Evolutionary conservation across 2,797 vertebrate species (phyloP).

Genomic region (Odontamblyopus lacepedii): DNA sequence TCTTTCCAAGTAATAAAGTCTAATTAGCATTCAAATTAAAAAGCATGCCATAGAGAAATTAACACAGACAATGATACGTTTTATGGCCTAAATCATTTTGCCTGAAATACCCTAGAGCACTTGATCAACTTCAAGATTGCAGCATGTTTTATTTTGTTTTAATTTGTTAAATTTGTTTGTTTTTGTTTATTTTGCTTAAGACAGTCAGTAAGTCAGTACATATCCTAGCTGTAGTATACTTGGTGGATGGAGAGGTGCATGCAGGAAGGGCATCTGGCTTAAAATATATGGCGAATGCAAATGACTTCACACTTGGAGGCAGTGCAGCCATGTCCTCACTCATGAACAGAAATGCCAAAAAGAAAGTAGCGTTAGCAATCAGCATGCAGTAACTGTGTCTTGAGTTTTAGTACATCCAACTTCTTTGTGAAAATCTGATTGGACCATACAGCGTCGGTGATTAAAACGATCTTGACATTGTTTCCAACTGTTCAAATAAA

Average conservation of each 20-base stretch:
- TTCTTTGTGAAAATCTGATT: conserved; percentile 26
- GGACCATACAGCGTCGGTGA: background rate
- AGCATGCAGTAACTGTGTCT: conserved; percentile 3
- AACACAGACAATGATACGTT: too few relatives aligned
- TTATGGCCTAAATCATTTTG: too few relatives aligned
- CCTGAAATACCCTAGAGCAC: too few relatives aligned
- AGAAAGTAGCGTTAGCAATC: background rate
- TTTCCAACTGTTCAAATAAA: conserved; percentile 39
- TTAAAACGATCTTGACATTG: conserved; percentile 15
- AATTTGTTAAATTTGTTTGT: too few relatives aligned
- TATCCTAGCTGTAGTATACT: background rate
- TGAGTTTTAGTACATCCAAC: conserved; percentile 11
- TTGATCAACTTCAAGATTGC: too few relatives aligned
- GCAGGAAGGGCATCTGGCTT: background rate
- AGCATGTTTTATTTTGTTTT: too few relatives aligned
- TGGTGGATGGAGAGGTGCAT: background rate
- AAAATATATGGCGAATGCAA: background rate
- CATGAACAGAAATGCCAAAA: conserved; percentile 22
- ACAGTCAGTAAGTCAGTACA: background rate
- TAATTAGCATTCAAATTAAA: too few relatives aligned
- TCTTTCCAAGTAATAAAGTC: too few relatives aligned
- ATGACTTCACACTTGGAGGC: background rate
- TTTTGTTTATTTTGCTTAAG: too few relatives aligned
- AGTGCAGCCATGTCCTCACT: background rate
- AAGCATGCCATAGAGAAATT: too few relatives aligned